phyloP scores from a whole-genome alignment of 2,113 vertebrate genomes.

The Anser cygnoides region DNA sequence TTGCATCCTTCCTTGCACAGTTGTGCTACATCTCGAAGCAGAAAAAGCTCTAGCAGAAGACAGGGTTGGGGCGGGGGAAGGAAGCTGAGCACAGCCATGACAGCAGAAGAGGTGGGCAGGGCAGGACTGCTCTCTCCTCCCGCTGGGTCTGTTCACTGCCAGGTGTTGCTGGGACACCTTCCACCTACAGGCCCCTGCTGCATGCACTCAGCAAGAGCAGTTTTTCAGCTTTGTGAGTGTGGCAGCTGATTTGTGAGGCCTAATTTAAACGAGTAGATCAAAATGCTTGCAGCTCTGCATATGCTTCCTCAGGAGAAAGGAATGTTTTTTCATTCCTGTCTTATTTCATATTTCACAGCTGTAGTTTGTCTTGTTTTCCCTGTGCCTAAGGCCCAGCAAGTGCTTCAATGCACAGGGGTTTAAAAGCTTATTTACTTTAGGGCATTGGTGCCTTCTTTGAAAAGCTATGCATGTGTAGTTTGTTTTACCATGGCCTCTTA shows the following conservation, averaged over 20 bases:
- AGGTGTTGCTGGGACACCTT: not conserved
- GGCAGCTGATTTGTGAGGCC: not conserved
- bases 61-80: not conserved
- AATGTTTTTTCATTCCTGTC: conserved; percentile 62
- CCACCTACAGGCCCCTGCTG: accelerated
- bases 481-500: not conserved
- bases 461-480: not conserved
- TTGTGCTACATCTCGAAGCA: not conserved
- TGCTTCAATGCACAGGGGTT: conserved; percentile 36
- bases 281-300: conserved; percentile 22
- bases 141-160: not conserved
- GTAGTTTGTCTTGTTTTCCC: conserved; percentile 48
- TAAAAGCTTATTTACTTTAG: conserved; percentile 44
- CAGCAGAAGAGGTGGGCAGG: not conserved
- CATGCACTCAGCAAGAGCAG: not conserved
- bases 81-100: not conserved
- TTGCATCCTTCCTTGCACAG: not conserved
- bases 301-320: conserved; percentile 51
- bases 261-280: conserved; percentile 25
- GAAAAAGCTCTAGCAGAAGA: not conserved
- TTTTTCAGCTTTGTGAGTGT: not conserved
- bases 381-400: conserved; percentile 39
- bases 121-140: not conserved
- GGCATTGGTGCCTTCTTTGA: conserved; percentile 27
- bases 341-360: conserved; percentile 59